Percentiles rank a stretch among this genome's conserved stretches.
Evolutionary conservation across 2,888 invertebrate genomes (phyloP).

Genomic region (Abrostola tripartita): DNA sequence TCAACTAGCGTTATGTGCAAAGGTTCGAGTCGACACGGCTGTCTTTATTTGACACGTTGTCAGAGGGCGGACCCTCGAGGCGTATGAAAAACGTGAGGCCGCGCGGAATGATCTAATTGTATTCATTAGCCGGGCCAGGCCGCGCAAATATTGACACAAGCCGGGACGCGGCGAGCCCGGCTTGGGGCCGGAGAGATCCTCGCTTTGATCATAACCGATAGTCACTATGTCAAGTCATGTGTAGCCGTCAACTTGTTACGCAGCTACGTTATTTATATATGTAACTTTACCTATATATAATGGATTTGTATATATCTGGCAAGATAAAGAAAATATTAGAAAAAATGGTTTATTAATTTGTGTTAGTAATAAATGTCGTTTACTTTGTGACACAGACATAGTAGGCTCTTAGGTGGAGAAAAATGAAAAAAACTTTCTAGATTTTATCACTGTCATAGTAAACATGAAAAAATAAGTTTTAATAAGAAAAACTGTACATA

Average conservation of each 20-base stretch:
- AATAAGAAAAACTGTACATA: no score
- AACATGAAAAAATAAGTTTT: no score
- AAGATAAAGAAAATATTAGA: no score
- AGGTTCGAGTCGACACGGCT: conserved; percentile 64
- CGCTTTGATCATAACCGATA: conserved; percentile 60
- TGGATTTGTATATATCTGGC: no score
- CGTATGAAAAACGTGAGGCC: conserved; percentile 87
- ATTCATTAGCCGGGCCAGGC: conserved; percentile 87
- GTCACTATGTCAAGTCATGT: conserved; percentile 37
- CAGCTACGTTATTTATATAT: no score
- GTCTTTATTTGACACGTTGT: conserved; percentile 81
- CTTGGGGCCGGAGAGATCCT: conserved; percentile 21
- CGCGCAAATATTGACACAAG: conserved; percentile 85
- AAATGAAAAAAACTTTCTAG: no score
- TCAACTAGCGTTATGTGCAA: conserved; percentile 72
- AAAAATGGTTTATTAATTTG: no score
- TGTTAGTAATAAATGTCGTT: no score
- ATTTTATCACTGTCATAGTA: no score
- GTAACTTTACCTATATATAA: no score
- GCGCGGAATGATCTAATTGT: conserved; percentile 88
- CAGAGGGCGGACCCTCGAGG: conserved; percentile 75
- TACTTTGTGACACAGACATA: no score
- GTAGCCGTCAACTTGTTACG: conserved; percentile 15
- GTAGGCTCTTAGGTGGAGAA: no score
- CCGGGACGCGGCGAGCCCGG: conserved; percentile 69